Evolutionary conservation across 2,113 vertebrate species (phyloP), one percentile per base, ranked within the genome.

Genomic region (Pseudopodoces humilis): DNA sequence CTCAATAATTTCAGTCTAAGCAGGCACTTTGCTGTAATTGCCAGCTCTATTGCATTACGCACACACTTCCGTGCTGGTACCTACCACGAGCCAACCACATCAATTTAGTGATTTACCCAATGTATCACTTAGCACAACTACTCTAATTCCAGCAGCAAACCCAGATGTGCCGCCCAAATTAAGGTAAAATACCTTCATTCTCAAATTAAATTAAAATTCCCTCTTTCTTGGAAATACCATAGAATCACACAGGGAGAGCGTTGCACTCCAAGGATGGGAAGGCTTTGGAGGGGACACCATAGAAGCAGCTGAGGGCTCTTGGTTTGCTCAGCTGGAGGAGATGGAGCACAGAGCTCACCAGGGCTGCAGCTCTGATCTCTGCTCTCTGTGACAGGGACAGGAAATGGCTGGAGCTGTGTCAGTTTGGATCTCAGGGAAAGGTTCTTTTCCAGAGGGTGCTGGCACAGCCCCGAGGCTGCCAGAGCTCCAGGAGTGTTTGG

Each of bases 11-110:
- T 62, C 84, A 82, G 89, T 5, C 70, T 91, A 94, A 97, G 49
- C 11, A 96, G 89, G 84, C 53, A 87, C 92, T 95, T 84, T 24
- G 55, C 81, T 79, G 76, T 96, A 94, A 95, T 92, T 96, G 75
- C 59, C 91, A 85, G 70, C 62, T 82, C 44, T 62, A 33, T 46
- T 25, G 75, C 83, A 62, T 81, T 50, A 63, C 7, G 10, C 17
- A 77, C 55, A 62, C 58, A 59, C 71, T 43, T 50, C 87, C 7
- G 2, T 33, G 93, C 43, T 0, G 7, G 43, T 58, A 79, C 86
- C 84, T 31, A 49, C 84, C 63, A 65, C 2, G 19, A 93, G 30
- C 78, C 87, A 83, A 23, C 33, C 11, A 0, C 91, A 79, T 19
- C 91, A 55, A 87, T 82, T 76, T 68, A 30, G 77, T 72, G 22